Conservation (phyloP, 2,888 invertebrate genomes). For the Andrena chrysosceles region DNA sequence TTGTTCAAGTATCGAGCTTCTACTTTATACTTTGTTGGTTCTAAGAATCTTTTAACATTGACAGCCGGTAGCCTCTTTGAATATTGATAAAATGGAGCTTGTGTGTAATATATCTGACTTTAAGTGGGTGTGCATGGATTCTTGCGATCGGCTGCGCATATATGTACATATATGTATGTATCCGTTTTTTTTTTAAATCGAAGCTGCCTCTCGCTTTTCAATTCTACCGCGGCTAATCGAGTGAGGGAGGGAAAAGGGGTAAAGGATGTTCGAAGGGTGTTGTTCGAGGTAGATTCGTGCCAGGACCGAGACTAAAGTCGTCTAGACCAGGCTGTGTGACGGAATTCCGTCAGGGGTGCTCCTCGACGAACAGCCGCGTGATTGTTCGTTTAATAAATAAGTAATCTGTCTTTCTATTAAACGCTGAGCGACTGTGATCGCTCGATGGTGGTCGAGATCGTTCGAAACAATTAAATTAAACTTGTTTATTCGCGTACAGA, state of each 20-base stretch:
- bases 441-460: neutral
- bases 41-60: too few relatives aligned
- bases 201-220: conserved; percentile 67
- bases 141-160: conserved; percentile 3
- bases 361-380: conserved; percentile 11
- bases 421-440: neutral
- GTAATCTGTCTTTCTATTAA: neutral
- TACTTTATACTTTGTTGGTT: too few relatives aligned
- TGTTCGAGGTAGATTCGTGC: conserved; percentile 57
- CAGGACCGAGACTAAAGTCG: conserved; percentile 56
- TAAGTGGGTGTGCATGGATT: neutral
- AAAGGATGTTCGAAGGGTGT: conserved; percentile 13
- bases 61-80: neutral
- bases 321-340: conserved; percentile 72
- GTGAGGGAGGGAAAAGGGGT: conserved; percentile 19
- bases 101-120: neutral
- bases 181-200: conserved; percentile 51
- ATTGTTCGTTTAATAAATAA: neutral
- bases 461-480: neutral
- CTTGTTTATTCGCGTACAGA: neutral
- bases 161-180: conserved; percentile 44
- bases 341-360: conserved; percentile 39
- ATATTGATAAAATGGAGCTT: neutral
- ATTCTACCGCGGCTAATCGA: conserved; percentile 58
- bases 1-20: too few relatives aligned